These are phyloP conservation scores for Brachystomella parvula DNA, from an alignment of 1,140 invertebrate genomes.

Conservation along the genomic window DNA sequence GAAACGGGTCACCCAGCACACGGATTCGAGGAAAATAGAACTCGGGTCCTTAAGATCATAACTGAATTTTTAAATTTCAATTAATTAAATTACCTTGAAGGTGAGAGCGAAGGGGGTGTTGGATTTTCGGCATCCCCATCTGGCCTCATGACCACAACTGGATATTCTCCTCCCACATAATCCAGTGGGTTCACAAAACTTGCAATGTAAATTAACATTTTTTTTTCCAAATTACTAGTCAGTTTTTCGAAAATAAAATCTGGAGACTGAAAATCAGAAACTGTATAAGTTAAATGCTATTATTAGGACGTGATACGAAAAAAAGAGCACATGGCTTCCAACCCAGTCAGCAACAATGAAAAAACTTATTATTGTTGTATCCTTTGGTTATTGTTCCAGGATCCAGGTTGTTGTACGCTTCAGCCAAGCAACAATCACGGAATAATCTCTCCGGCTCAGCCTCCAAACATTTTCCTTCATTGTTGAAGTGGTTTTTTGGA, in stretches of 20 bases:
- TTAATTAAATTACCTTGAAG: constrained; percentile 10
- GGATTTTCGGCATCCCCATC: background rate
- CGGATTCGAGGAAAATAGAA: too few species aligned
- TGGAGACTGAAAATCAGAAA: background rate
- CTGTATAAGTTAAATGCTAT: too few species aligned
- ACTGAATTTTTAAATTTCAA: background rate
- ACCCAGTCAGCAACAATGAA: background rate
- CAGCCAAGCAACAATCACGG: background rate
- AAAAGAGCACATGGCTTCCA: background rate
- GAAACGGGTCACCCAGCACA: too few species aligned
- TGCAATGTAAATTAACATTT: constrained; percentile 37
- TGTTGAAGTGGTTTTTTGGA: background rate
- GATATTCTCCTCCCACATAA: constrained; percentile 31
- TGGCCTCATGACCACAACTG: constrained; percentile 22
- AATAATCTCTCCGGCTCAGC: background rate
- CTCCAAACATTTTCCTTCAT: background rate
- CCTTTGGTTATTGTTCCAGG: background rate
- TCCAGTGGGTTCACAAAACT: constrained; percentile 31
- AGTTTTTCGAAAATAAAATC: background rate
- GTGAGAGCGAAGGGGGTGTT: constrained; percentile 20
- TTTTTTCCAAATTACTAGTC: constrained; percentile 14
- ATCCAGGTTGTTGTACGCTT: background rate
- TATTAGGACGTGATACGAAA: background rate
- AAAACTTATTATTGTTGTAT: background rate
- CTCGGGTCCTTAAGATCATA: background rate